These are phyloP conservation scores for Psilanteris sp. DNA, from an alignment of 1,140 invertebrate species.

Conservation along the genomic window DNA sequence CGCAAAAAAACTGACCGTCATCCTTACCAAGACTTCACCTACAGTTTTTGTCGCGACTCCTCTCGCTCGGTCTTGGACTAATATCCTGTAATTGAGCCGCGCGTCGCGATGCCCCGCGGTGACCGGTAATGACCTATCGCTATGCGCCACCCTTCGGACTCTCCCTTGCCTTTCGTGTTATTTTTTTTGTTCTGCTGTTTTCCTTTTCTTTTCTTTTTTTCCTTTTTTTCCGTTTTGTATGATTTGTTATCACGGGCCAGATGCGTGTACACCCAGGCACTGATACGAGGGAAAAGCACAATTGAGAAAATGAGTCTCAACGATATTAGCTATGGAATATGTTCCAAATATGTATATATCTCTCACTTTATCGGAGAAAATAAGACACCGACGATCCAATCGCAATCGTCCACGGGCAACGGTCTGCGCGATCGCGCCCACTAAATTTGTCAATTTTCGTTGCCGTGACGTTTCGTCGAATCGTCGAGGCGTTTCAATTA, in stretches of 20 bases:
- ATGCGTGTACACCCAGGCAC: constrained; percentile 57
- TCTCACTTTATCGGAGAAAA: constrained; percentile 61
- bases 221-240: constrained; percentile 1
- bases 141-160: too few relatives aligned
- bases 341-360: constrained; percentile 64
- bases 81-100: constrained; percentile 43
- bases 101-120: constrained; percentile 5
- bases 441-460: constrained; percentile 10
- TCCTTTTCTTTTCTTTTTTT: constrained; percentile 17
- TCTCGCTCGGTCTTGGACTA: constrained; percentile 56
- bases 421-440: neutral
- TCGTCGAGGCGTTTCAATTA: constrained; percentile 41
- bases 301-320: constrained; percentile 62
- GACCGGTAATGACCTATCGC: too few relatives aligned
- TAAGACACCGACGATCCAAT: constrained; percentile 40
- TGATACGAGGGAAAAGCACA: constrained; percentile 61
- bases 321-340: constrained; percentile 60
- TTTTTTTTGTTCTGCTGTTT: too few relatives aligned
- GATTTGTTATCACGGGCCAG: constrained; percentile 50
- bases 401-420: constrained; percentile 13
- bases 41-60: constrained; percentile 60
- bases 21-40: constrained; percentile 62
- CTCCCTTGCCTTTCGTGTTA: too few relatives aligned
- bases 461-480: too few relatives aligned
- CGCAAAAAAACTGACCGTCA: constrained; percentile 58